These are phyloP conservation scores for Macropodus opercularis DNA, from an alignment of 2,797 vertebrate genomes.

Conservation along the genomic window DNA sequence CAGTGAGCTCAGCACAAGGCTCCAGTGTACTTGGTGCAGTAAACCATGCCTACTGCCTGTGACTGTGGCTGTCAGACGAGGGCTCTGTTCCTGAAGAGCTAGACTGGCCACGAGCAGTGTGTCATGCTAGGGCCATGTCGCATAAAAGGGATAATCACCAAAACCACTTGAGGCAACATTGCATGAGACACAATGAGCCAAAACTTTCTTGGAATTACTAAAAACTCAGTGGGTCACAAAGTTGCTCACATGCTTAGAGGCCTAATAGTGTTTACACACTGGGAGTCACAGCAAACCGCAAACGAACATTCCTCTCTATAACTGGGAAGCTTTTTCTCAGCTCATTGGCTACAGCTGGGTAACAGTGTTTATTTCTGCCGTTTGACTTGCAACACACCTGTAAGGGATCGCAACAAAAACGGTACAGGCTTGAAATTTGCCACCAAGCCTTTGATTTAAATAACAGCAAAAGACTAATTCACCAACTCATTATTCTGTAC, in stretches of 20 bases:
- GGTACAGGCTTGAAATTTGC: neutral
- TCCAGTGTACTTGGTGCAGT: neutral
- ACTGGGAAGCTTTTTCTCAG: neutral
- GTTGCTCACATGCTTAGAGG: conserved; percentile 28
- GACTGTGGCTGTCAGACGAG: conserved; percentile 7
- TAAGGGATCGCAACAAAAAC: neutral
- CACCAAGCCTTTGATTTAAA: neutral
- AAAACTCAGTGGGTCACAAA: conserved; percentile 2
- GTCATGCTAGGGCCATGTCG: neutral
- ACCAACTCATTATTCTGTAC: too few relatives aligned
- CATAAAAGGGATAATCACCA: conserved; percentile 22
- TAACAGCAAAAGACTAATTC: neutral
- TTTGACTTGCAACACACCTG: neutral
- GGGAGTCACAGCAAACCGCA: neutral
- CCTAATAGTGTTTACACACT: conserved; percentile 14
- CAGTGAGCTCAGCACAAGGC: conserved; percentile 1
- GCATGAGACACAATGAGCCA: conserved; percentile 14
- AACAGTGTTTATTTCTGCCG: rapidly evolving
- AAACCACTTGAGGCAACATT: conserved; percentile 21
- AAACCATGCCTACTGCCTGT: conserved; percentile 1
- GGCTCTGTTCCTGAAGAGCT: neutral
- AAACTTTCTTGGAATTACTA: conserved; percentile 45
- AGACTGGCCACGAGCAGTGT: neutral
- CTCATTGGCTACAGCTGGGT: neutral
- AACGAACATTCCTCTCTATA: neutral